Evolutionary conservation across 2,113 vertebrate species (phyloP).

Genomic region (Fregata magnificens): DNA sequence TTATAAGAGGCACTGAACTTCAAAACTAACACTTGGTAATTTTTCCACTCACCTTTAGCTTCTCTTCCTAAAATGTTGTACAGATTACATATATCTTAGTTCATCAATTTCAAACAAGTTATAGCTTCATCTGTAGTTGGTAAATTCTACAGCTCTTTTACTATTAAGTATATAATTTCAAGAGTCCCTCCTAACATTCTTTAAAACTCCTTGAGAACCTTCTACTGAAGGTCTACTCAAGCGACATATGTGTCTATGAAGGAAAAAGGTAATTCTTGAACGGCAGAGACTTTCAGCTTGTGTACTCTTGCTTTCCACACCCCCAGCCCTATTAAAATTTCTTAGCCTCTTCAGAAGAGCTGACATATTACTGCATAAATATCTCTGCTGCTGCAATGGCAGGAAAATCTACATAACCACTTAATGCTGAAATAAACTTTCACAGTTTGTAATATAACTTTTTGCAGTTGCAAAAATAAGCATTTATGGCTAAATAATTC

Average conservation of each 20-base stretch:
- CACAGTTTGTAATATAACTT: background rate
- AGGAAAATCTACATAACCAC: background rate
- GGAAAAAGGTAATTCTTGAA: background rate
- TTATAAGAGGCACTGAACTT: background rate
- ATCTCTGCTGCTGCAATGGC: background rate
- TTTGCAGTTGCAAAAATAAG: background rate
- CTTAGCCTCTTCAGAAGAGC: background rate
- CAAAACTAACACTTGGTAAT: background rate
- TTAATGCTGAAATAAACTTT: background rate
- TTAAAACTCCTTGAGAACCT: background rate
- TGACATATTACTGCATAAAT: background rate
- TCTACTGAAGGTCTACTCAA: background rate
- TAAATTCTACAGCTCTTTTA: background rate
- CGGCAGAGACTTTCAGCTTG: background rate
- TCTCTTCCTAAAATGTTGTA: background rate
- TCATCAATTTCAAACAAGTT: background rate
- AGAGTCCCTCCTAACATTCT: background rate
- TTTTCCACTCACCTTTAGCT: background rate
- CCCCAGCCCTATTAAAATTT: background rate
- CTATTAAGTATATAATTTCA: background rate
- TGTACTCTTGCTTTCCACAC: background rate
- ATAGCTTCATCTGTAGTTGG: background rate
- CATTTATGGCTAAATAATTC: background rate
- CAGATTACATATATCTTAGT: background rate
- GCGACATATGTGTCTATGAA: background rate